phyloP scores from a whole-genome alignment of 2,113 vertebrate species.

The Acanthochromis polyacanthus region DNA sequence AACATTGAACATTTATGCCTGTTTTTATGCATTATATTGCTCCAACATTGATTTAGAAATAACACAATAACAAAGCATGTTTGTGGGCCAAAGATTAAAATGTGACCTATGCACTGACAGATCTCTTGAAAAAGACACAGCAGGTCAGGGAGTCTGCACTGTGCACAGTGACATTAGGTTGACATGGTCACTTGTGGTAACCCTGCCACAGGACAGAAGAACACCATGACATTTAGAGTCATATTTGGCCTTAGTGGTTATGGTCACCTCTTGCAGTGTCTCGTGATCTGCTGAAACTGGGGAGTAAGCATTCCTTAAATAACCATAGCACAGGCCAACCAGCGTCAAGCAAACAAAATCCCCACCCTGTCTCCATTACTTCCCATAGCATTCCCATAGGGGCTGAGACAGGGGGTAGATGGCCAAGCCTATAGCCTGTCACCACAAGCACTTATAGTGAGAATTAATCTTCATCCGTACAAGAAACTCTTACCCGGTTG shows the following conservation, averaged over 20 bases:
- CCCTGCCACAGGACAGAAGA: constrained; percentile 40
- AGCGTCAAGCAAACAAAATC: constrained; percentile 64
- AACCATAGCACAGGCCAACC: constrained; percentile 67
- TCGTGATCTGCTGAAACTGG: constrained; percentile 68
- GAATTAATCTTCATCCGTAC: constrained; percentile 1
- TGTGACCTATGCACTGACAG: not conserved
- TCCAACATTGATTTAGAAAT: not conserved
- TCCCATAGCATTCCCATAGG: constrained; percentile 52
- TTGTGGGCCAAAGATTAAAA: constrained; percentile 31
- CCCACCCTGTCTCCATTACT: constrained; percentile 53
- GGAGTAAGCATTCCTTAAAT: constrained; percentile 83
- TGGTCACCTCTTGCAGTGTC: constrained; percentile 65
- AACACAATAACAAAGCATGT: not conserved
- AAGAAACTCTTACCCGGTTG: not conserved
- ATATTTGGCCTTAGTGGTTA: constrained; percentile 75
- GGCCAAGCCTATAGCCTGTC: constrained; percentile 17
- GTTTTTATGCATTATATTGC: not conserved
- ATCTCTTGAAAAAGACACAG: constrained; percentile 9
- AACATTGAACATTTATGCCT: not conserved
- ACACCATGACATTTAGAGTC: constrained; percentile 80
- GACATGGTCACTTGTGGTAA: constrained; percentile 54
- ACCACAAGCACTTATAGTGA: constrained; percentile 5
- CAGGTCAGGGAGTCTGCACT: constrained; percentile 39
- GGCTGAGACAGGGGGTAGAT: constrained; percentile 5
- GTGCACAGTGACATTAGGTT: constrained; percentile 40